Evolutionary conservation across 2,113 vertebrate species (phyloP).

Genomic region (Indicator indicator): DNA sequence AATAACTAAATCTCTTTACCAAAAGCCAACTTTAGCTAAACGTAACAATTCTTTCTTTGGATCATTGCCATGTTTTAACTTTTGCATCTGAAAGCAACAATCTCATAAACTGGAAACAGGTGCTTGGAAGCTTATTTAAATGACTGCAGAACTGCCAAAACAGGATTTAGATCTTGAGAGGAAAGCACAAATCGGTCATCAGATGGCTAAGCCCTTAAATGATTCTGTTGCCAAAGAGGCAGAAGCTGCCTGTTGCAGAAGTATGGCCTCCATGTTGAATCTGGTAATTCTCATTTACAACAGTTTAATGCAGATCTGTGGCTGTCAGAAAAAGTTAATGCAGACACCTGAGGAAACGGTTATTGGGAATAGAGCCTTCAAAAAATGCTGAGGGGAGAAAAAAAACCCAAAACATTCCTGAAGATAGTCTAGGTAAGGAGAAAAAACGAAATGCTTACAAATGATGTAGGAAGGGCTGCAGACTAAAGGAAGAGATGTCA

Average conservation of each 20-base stretch:
- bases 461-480: not conserved
- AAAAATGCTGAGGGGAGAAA: not conserved
- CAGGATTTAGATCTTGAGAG: not conserved
- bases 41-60: not conserved
- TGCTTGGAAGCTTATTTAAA: constrained; percentile 12
- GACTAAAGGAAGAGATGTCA: not conserved
- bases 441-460: not conserved
- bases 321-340: not conserved
- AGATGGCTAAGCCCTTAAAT: not conserved
- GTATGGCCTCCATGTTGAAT: not conserved
- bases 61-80: not conserved
- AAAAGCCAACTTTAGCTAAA: not conserved
- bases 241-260: not conserved
- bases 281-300: not conserved
- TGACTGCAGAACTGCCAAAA: not conserved
- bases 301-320: not conserved
- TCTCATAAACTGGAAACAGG: not conserved
- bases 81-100: not conserved
- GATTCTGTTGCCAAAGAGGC: not conserved
- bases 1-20: not conserved
- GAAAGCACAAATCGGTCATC: not conserved
- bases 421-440: not conserved
- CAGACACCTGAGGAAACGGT: not conserved
- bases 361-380: not conserved
- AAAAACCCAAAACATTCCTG: not conserved